Evolutionary conservation across 2,888 invertebrate genomes (phyloP).

Genomic region (Melangyna quadrimaculata): DNA sequence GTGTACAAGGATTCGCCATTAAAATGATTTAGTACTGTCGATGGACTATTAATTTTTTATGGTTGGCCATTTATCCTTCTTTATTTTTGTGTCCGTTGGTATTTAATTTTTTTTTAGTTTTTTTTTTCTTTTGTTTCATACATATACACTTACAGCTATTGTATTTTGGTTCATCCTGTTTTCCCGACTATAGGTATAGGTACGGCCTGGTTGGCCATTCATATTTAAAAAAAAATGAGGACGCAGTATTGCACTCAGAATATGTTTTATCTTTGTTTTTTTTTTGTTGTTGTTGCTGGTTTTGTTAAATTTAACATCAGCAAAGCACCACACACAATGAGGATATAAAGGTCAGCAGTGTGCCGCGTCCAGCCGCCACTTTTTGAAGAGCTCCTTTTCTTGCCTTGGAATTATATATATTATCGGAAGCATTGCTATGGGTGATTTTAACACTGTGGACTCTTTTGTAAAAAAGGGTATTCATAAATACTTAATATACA

Average conservation of each 20-base stretch:
- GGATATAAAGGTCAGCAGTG: constrained; percentile 52
- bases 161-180: constrained; percentile 6
- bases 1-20: constrained; percentile 73
- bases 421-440: neutral
- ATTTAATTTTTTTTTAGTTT: constrained; percentile 50
- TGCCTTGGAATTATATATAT: constrained; percentile 18
- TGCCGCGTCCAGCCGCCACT: neutral
- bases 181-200: neutral
- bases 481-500: too few relatives aligned
- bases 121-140: neutral
- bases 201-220: neutral
- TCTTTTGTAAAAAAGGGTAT: neutral
- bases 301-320: neutral
- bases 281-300: neutral
- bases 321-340: constrained; percentile 31
- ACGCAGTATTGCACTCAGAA: constrained; percentile 57
- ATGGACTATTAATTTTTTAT: constrained; percentile 75
- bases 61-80: constrained; percentile 71
- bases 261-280: constrained; percentile 42
- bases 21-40: constrained; percentile 75
- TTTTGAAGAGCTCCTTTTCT: neutral
- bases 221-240: constrained; percentile 26
- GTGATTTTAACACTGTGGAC: neutral
- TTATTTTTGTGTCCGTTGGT: constrained; percentile 70
- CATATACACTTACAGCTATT: too few relatives aligned